Conservation (phyloP, 2,888 invertebrate genomes). For the Acrobasis suavella region DNA sequence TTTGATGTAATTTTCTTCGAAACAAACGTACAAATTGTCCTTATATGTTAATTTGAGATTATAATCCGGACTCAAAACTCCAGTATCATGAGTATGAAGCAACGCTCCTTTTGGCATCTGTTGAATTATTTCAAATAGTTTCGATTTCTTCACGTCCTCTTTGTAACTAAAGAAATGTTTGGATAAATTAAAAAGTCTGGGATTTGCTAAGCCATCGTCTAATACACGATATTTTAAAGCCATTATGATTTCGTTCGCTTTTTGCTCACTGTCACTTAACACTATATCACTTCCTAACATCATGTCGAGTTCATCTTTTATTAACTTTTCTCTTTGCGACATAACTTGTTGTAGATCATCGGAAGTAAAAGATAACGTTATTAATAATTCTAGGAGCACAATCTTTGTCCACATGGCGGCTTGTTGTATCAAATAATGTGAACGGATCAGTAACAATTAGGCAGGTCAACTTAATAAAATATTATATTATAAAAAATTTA, state of each 20-base stretch:
- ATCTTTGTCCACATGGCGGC: slow-evolving; percentile 46
- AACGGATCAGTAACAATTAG: no score
- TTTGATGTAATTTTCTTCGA: slow-evolving; percentile 44
- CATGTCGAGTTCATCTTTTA: slow-evolving; percentile 69
- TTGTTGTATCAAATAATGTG: slow-evolving; percentile 18
- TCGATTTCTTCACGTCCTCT: slow-evolving; percentile 80
- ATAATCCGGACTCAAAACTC: slow-evolving; percentile 83
- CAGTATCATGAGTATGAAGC: slow-evolving; percentile 87
- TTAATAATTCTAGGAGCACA: slow-evolving; percentile 31
- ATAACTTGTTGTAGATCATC: slow-evolving; percentile 36
- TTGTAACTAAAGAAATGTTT: slow-evolving; percentile 86
- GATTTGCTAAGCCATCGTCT: slow-evolving; percentile 68
- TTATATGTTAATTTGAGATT: slow-evolving; percentile 84
- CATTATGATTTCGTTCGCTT: slow-evolving; percentile 84
- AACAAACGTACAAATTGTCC: slow-evolving; percentile 82
- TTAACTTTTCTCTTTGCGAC: slow-evolving; percentile 64
- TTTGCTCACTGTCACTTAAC: slow-evolving; percentile 75
- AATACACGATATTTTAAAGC: slow-evolving; percentile 76
- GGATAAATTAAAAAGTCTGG: slow-evolving; percentile 82
- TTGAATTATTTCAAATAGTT: slow-evolving; percentile 84
- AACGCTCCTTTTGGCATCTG: slow-evolving; percentile 89
- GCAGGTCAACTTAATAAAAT: no score
- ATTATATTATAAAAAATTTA: no score
- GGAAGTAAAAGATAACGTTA: slow-evolving; percentile 29
- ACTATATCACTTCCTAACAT: slow-evolving; percentile 79